Evolutionary conservation across 2,113 vertebrate species (phyloP), one percentile per base, ranked within the genome.

Genomic region (Eulacestoma nigropectus): DNA sequence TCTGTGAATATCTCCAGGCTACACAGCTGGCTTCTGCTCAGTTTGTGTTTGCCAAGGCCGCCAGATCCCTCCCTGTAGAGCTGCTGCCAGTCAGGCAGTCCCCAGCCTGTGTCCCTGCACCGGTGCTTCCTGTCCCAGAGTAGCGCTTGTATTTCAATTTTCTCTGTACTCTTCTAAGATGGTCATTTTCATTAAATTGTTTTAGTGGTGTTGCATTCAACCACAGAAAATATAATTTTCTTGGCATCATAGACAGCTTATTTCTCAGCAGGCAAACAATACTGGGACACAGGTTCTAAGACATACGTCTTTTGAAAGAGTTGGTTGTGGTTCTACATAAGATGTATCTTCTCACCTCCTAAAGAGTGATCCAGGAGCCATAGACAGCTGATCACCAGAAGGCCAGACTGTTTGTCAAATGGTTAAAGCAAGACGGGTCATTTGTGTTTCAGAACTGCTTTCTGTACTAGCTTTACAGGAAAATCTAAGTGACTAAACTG

Each of bases 141-240:
- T 5, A 60, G 33, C 0, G 0, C 5, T 75, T 41, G 6, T 46
- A 22, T n/a, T 30, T 76, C 17, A 50, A 6, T 91, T 76, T 89
- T 76, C 13, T 68, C 53, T 41, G 1, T 30, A 39, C 15, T 76
- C 35, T 68, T 49, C 30, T 68, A 22, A 72, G 39, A 50, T 1
- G 16, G 13, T 57, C 1, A 62, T 86, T 79, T 80, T 84, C 32
- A 52, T 62, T 70, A 6, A 16, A 76, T 72, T 19, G 1, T 13
- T 80, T 46, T 46, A 55, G 14, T 2, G 3, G 19, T 79, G 29
- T 2, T 67, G 19, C 26, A 37, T 68, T 89, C 23, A 67, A 30
- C 14, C 16, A 29, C 16, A 64, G 30, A 64, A 73, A 84, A 64
- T 55, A 32, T 0, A 77, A 41, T 32, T 73, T 84, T 69, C 16